phyloP scores from a whole-genome alignment of 35 echinoderm and acorn worm genomes.

The Apostichopus parvimensis region DNA sequence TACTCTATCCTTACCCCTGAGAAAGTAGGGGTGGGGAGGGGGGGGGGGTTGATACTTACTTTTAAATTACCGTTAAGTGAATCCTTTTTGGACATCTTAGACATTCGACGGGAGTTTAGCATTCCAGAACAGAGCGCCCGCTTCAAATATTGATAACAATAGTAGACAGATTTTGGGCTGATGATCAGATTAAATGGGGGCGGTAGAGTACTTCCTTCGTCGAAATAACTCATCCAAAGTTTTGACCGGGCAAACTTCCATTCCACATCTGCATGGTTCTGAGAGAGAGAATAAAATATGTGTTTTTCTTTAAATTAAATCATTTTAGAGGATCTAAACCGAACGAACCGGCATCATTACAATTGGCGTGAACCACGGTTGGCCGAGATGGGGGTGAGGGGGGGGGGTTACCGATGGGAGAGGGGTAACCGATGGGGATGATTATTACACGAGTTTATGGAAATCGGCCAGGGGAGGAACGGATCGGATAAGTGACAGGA shows the following conservation, averaged over 20 bases:
- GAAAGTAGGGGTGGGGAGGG: no score
- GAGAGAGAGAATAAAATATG: background rate
- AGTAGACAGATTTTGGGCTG: constrained; percentile 92
- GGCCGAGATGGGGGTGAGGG: no score
- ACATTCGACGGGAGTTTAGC: constrained; percentile 32
- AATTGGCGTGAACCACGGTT: no score
- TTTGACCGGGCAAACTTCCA: constrained; percentile 98
- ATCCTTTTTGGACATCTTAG: constrained; percentile 55
- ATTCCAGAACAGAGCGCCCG: constrained; percentile 39
- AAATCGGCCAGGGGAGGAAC: no score
- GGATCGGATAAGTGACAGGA: no score
- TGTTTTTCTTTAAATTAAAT: no score
- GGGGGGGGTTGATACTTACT: constrained; percentile 27
- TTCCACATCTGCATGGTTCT: constrained; percentile 92
- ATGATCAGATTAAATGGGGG: constrained; percentile 93
- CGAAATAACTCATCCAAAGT: constrained; percentile 98
- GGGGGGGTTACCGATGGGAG: no score
- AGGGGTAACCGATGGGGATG: no score
- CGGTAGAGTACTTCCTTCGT: constrained; percentile 90
- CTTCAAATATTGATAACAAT: constrained; percentile 55
- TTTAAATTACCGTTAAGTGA: constrained; percentile 68
- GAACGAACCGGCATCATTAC: no score
- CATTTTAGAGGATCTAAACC: no score
- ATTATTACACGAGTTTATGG: no score
- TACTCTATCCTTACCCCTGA: no score